Base-by-base conservation (phyloP, 1,140 invertebrate genomes). In the Ooceraea biroi region DNA sequence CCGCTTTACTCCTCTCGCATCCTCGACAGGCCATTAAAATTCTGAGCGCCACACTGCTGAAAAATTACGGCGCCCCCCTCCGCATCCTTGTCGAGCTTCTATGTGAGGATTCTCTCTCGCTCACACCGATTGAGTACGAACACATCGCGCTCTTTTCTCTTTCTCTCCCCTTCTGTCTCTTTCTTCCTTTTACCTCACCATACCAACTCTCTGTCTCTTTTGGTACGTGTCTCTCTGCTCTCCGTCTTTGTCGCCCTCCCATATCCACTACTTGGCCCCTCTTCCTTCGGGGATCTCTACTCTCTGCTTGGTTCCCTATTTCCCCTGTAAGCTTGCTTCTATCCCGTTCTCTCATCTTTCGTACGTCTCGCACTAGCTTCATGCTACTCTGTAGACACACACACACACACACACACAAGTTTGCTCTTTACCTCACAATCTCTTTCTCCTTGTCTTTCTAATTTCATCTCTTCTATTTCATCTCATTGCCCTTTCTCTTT, bases 41-140 rank as follows among this genome's bases (percentile, higher is more conserved):
- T 90, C 89, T 90, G 89, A 90, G 84, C 89, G 83, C 85, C 88
- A 88, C 86, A 61, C 86, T 85, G 86, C 85, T 89, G 87, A 90
- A 90, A 90, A 89, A 90, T 90, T 90, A 88, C 89, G 82, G 71
- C 72, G 22, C 55, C 60, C 44, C 27, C 80, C 25, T 66, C 30
- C 65, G 36, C 69, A 44, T 41, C 57, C 44, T 80, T 60, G 68
- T 55, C 61, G 52, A 72, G 72, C 85, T 58, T 76, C 66, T 84
- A 36, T 74, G 58, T 68, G 30, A 73, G 30, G 52, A n/a, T 19
- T 74, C 76, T 55, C 14, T 88, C 84, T 80, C 55, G 63, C 84
- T 78, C 68, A 60, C 73, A 50, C 57, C 69, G 46, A 85, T 82
- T 41, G 41, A 80, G 17, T 27, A 46, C 61, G 58, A 84, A 50